These are phyloP conservation scores for Datnioides undecimradiatus DNA, from an alignment of 2,113 vertebrate genomes.

Conservation along the genomic window DNA sequence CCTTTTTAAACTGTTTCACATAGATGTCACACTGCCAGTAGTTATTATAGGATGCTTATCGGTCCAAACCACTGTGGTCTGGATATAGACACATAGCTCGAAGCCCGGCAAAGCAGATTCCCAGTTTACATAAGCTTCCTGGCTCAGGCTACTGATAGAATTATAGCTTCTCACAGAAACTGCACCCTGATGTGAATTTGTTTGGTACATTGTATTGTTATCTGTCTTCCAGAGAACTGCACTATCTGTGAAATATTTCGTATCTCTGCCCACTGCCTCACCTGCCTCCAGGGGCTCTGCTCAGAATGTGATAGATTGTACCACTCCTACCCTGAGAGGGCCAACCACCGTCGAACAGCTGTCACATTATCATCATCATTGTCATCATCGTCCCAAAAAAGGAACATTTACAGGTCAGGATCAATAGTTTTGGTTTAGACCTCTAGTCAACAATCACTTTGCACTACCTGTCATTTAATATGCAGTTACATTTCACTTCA, in stretches of 20 bases:
- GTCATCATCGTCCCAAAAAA: constrained; percentile 54
- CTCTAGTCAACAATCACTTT: no score
- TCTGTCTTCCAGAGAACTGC: constrained; percentile 79
- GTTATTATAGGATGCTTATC: no score
- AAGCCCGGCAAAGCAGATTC: no score
- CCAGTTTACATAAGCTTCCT: no score
- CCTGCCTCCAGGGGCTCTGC: constrained; percentile 87
- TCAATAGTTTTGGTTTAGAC: background rate
- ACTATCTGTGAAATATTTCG: constrained; percentile 87
- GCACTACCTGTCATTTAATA: background rate
- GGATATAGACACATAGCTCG: no score
- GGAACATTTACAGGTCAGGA: constrained; percentile 70
- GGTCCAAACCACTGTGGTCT: no score
- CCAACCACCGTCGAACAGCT: constrained; percentile 82
- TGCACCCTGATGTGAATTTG: background rate
- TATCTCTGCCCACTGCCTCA: constrained; percentile 83
- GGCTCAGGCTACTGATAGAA: no score
- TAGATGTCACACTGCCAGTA: no score
- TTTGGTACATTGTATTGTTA: background rate
- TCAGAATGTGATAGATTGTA: constrained; percentile 87
- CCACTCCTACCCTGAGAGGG: constrained; percentile 86
- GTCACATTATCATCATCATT: constrained; percentile 51
- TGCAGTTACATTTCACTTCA: background rate
- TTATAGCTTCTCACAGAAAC: background rate
- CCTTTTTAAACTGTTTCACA: no score